Conservation (phyloP, 2,113 vertebrate genomes). For the Equus przewalskii region DNA sequence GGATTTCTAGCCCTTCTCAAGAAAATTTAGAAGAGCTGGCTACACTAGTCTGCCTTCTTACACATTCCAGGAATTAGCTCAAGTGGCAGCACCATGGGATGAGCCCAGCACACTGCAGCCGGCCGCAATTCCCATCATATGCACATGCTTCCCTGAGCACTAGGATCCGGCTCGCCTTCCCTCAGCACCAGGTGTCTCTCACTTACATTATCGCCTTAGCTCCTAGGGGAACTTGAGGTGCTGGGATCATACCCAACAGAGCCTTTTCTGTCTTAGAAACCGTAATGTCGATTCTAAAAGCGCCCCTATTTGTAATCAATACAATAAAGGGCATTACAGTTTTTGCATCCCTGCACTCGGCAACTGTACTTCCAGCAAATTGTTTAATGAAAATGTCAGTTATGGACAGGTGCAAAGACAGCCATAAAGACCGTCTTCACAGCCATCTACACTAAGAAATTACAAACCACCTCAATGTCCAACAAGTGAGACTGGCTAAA, state of each 20-base stretch:
- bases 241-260: background rate
- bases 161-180: too few species aligned
- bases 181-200: background rate
- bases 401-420: background rate
- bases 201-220: background rate
- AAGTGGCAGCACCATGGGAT: background rate
- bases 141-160: background rate
- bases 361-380: conserved; percentile 36
- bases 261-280: background rate
- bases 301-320: background rate
- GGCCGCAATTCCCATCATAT: background rate
- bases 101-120: fast-evolving
- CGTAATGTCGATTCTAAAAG: background rate
- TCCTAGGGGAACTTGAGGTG: background rate
- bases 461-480: background rate
- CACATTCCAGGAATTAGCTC: background rate
- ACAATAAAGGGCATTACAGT: background rate
- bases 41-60: too few species aligned
- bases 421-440: background rate
- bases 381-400: conserved; percentile 13
- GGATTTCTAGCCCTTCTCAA: background rate
- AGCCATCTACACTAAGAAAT: background rate
- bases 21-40: background rate
- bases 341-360: background rate
- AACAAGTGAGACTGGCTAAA: background rate